These are phyloP conservation scores for Ictidomys tridecemlineatus DNA, from an alignment of 2,113 vertebrate genomes.

Conservation along the genomic window DNA sequence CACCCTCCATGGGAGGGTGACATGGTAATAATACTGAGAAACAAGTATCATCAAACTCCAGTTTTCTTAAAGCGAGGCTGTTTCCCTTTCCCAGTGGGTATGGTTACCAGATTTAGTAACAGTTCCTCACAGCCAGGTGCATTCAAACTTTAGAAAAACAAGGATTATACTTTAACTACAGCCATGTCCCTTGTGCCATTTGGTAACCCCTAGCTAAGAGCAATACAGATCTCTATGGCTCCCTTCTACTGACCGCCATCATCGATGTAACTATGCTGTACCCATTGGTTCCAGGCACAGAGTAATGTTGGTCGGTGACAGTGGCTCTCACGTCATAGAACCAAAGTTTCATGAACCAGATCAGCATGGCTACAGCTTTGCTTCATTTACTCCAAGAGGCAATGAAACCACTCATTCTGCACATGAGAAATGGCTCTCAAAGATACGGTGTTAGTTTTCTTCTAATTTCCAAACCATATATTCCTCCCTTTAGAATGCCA, in stretches of 20 bases:
- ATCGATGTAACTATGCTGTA: background rate
- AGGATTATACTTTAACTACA: background rate
- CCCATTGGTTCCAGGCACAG: background rate
- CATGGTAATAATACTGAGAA: background rate
- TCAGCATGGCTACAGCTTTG: accelerated
- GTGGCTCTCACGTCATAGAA: background rate
- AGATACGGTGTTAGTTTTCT: background rate
- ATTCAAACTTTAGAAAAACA: background rate
- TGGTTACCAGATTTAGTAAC: background rate
- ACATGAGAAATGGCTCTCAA: background rate
- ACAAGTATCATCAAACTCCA: background rate
- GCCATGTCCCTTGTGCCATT: too few relatives aligned
- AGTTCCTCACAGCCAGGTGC: background rate
- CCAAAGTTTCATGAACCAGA: background rate
- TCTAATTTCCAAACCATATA: background rate
- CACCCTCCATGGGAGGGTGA: background rate
- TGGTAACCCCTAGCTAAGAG: background rate
- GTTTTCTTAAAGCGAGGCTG: background rate
- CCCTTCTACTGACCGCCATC: too few relatives aligned
- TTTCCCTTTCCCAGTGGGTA: background rate
- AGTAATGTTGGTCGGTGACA: background rate
- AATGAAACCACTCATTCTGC: background rate
- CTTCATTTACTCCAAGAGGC: background rate
- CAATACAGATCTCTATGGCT: background rate
- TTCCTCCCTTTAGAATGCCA: background rate